These are phyloP conservation scores for Ailuropoda melanoleuca DNA, from an alignment of 2,113 vertebrate genomes.

Conservation along the genomic window DNA sequence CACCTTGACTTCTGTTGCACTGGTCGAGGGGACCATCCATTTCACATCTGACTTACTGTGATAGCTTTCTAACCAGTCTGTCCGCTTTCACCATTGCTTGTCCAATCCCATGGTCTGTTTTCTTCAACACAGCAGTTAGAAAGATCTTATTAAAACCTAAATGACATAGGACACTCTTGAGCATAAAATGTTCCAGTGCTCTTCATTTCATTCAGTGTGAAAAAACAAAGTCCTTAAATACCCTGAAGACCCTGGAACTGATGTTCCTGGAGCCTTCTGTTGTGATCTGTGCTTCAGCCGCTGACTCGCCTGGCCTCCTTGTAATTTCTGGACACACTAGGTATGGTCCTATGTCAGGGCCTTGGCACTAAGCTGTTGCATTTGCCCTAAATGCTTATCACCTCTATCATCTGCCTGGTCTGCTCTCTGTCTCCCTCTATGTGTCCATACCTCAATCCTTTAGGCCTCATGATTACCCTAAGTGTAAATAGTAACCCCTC, in stretches of 20 bases:
- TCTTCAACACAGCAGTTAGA: background rate
- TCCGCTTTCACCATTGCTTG: background rate
- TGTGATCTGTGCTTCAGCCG: accelerated
- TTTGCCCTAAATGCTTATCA: background rate
- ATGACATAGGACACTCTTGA: background rate
- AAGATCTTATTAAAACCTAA: background rate
- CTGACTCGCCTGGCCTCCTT: background rate
- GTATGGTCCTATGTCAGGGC: background rate
- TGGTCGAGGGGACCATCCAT: background rate
- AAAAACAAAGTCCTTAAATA: background rate
- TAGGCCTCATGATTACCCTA: background rate
- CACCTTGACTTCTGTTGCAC: background rate
- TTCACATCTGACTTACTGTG: background rate
- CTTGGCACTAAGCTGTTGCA: background rate
- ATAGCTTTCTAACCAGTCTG: background rate
- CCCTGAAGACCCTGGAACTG: background rate
- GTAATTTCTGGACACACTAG: accelerated
- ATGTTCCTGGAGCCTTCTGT: background rate
- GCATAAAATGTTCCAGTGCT: background rate
- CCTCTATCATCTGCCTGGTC: background rate
- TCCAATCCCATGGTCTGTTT: background rate
- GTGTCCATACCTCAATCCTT: background rate
- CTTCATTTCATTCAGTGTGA: background rate
- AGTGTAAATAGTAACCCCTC: background rate
- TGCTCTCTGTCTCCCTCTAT: background rate